Conservation (phyloP, 2,797 vertebrate genomes). For the Monodelphis domestica region DNA sequence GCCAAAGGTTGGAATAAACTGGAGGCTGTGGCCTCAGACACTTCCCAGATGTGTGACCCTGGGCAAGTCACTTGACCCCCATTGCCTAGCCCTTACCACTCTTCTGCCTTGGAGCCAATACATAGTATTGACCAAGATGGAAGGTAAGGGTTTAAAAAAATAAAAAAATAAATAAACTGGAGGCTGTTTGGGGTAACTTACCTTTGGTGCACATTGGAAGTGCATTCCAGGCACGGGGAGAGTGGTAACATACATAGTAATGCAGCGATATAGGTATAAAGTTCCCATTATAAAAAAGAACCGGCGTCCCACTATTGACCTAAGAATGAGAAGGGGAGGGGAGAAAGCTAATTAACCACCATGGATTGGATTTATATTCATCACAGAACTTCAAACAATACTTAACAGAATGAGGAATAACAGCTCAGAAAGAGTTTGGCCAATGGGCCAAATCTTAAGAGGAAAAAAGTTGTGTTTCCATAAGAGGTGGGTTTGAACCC, state of each 20-base stretch:
- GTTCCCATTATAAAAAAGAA: slow-evolving; percentile 98
- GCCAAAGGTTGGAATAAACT: not conserved
- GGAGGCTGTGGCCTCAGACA: too few relatives aligned
- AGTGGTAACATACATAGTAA: slow-evolving; percentile 99
- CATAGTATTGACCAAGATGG: too few relatives aligned
- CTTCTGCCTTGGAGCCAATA: too few relatives aligned
- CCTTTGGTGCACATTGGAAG: slow-evolving; percentile 98
- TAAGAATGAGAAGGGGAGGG: slow-evolving; percentile 76
- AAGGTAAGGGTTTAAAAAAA: too few relatives aligned
- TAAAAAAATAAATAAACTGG: too few relatives aligned
- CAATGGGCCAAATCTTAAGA: not conserved
- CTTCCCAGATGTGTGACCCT: too few relatives aligned
- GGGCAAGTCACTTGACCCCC: too few relatives aligned
- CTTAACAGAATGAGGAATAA: not conserved
- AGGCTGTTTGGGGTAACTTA: slow-evolving; percentile 78
- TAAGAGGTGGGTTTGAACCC: not conserved
- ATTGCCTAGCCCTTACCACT: too few relatives aligned
- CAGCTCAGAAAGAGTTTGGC: not conserved
- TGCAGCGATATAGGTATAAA: slow-evolving; percentile 96
- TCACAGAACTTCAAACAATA: not conserved
- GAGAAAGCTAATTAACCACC: slow-evolving; percentile 6
- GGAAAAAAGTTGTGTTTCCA: not conserved
- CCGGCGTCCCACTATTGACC: slow-evolving; percentile 94
- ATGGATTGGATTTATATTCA: not conserved
- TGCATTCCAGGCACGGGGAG: slow-evolving; percentile 97